A percentile compares a stretch with the other conserved stretches of the same genome.
phyloP scores from a whole-genome alignment of 2,797 vertebrate genomes.

The Megaceryle alcyon region DNA sequence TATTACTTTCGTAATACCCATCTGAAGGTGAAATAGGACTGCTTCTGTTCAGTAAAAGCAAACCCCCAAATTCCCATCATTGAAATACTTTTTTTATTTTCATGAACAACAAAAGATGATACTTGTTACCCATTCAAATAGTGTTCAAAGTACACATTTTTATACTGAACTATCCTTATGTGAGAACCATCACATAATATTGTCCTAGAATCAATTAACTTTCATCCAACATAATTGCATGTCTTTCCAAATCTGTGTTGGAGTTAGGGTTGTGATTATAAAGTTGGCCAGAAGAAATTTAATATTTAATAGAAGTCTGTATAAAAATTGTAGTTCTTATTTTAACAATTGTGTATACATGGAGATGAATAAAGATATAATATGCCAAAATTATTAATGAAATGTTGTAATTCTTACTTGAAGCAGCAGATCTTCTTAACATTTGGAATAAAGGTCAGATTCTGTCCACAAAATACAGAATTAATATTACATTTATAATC shows the following conservation, averaged over 20 bases:
- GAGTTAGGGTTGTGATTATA: not conserved
- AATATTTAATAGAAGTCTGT: not conserved
- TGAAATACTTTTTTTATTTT: not conserved
- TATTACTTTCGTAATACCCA: not conserved
- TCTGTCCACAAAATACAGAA: not conserved
- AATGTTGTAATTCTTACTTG: not conserved
- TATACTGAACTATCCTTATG: not conserved
- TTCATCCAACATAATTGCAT: not conserved
- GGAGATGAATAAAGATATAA: not conserved
- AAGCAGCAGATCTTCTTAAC: not conserved
- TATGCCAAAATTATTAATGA: not conserved
- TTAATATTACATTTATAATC: not conserved
- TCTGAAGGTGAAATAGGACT: not conserved
- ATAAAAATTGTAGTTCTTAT: not conserved
- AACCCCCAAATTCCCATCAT: not conserved
- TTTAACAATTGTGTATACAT: not conserved
- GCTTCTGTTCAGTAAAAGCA: not conserved
- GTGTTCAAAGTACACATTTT: not conserved
- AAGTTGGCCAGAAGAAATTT: not conserved
- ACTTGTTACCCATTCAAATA: not conserved
- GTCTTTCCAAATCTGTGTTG: not conserved
- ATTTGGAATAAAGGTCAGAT: not conserved
- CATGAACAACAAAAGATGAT: not conserved
- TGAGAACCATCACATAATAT: not conserved
- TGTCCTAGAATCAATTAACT: not conserved